Conservation (phyloP, 2,797 vertebrate genomes). For the Numenius phaeopus region DNA sequence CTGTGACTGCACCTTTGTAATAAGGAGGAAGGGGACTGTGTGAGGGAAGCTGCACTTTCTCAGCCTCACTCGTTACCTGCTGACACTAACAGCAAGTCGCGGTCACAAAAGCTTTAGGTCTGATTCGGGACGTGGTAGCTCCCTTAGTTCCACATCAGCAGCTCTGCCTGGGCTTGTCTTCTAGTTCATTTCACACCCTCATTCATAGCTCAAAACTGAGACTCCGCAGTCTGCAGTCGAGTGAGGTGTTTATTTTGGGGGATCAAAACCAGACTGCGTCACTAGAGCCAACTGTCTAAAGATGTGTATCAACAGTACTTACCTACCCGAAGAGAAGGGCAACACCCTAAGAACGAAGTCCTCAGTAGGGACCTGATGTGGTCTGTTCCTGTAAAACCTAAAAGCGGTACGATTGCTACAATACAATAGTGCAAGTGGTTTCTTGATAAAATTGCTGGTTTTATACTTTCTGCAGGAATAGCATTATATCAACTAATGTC, state of each 20-base stretch:
- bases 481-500: not conserved
- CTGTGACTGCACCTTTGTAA: not conserved
- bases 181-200: not conserved
- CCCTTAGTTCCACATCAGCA: not conserved
- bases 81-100: not conserved
- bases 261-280: not conserved
- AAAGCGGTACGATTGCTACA: not conserved
- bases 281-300: not conserved
- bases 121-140: rapidly evolving
- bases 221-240: not conserved
- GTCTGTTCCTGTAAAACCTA: not conserved
- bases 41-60: not conserved
- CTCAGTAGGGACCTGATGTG: not conserved
- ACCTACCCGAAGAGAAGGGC: not conserved
- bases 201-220: not conserved
- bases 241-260: not conserved
- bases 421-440: not conserved
- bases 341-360: not conserved
- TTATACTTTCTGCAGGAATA: not conserved
- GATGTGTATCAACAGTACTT: not conserved
- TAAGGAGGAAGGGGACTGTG: not conserved
- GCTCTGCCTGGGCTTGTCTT: not conserved
- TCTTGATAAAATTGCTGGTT: not conserved
- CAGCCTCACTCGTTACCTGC: not conserved
- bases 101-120: not conserved